Conservation (phyloP, 2,888 invertebrate genomes). For the Amblyjoppa fuscipennis region DNA sequence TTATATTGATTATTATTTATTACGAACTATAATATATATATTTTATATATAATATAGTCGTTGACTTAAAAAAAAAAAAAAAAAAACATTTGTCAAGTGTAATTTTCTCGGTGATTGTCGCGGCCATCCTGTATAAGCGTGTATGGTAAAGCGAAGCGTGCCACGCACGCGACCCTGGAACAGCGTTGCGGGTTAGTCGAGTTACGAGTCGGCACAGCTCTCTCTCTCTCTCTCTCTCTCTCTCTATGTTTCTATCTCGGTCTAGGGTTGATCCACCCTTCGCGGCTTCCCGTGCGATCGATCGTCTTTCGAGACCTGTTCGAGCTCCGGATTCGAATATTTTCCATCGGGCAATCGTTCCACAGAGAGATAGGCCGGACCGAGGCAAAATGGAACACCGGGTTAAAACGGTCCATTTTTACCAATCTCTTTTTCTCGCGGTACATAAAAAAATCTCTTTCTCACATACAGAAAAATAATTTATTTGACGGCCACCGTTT, state of each 20-base stretch:
- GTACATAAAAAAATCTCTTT: too few relatives aligned
- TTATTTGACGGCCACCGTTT: too few relatives aligned
- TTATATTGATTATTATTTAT: not conserved
- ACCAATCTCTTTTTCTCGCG: too few relatives aligned
- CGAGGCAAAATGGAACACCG: not conserved
- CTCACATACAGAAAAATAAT: too few relatives aligned
- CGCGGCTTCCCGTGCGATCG: not conserved
- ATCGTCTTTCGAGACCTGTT: slow-evolving; percentile 19
- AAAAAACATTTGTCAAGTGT: too few relatives aligned
- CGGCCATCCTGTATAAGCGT: slow-evolving; percentile 22
- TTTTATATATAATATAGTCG: too few relatives aligned
- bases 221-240: not conserved
- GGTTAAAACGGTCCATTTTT: too few relatives aligned
- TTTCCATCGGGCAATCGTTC: slow-evolving; percentile 1
- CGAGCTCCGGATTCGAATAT: slow-evolving; percentile 3
- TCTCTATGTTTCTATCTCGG: not conserved
- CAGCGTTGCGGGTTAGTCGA: slow-evolving; percentile 8
- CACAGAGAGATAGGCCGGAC: not conserved
- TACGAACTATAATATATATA: too few relatives aligned
- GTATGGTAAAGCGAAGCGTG: slow-evolving; percentile 37
- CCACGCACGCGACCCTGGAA: slow-evolving; percentile 46
- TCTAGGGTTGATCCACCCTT: slow-evolving; percentile 49
- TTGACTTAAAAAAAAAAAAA: too few relatives aligned
- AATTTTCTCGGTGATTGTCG: not conserved
- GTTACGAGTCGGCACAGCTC: slow-evolving; percentile 29